Evolutionary conservation across 2,888 invertebrate genomes (phyloP).

Genomic region (Tinea pellionella): DNA sequence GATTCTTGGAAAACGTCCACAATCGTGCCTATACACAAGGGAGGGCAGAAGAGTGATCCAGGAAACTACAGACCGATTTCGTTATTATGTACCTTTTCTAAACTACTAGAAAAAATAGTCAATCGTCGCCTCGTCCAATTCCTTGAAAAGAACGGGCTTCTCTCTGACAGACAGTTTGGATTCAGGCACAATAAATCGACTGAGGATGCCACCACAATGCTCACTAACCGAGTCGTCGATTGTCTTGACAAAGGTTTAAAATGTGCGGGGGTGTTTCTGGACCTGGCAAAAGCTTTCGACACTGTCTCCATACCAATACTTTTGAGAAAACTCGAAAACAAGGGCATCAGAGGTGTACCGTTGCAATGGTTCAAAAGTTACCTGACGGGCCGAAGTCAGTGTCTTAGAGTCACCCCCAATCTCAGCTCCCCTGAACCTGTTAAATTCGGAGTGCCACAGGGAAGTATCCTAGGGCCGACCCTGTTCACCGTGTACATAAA

Average conservation of each 20-base stretch:
- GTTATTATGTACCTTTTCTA: conserved; percentile 2
- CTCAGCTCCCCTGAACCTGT: not conserved
- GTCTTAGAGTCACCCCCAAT: not conserved
- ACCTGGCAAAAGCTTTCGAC: conserved; percentile 16
- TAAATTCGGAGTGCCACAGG: conserved; percentile 18
- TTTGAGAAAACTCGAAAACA: conserved; percentile 16
- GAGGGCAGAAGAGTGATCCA: conserved; percentile 12
- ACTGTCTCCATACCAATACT: conserved; percentile 17
- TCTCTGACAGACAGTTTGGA: conserved; percentile 16
- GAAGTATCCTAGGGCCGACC: conserved; percentile 18
- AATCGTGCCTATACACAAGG: conserved; percentile 17
- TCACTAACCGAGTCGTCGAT: not conserved
- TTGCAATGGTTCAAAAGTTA: conserved; percentile 16
- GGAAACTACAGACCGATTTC: conserved; percentile 19
- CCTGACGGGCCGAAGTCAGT: conserved; percentile 2
- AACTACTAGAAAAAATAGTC: no score
- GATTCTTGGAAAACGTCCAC: conserved; percentile 17
- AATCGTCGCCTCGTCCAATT: conserved; percentile 11
- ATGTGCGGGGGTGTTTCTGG: conserved; percentile 13
- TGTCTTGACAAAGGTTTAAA: not conserved
- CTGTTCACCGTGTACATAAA: conserved; percentile 17
- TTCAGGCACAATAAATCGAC: conserved; percentile 15
- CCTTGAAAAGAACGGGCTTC: conserved; percentile 11
- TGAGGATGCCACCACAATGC: conserved; percentile 2
- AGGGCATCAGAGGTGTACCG: conserved; percentile 17